Percentiles rank a stretch among this genome's conserved stretches.
Evolutionary conservation across 2,888 invertebrate genomes (phyloP).

Genomic region (Phragmatobia fuliginosa): DNA sequence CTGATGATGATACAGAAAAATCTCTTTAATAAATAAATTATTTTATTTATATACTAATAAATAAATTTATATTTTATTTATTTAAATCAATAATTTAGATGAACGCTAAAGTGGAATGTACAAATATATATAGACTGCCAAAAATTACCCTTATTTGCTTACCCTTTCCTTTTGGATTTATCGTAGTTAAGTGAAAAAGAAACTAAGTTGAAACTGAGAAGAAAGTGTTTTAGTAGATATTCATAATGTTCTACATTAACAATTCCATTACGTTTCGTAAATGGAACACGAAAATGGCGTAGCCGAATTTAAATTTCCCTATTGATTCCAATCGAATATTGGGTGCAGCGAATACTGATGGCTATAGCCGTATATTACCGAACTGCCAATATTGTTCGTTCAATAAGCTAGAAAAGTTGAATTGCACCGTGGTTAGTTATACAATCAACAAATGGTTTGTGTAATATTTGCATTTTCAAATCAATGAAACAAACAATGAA

Average conservation of each 20-base stretch:
- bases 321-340: constrained; percentile 30
- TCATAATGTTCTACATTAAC: constrained; percentile 9
- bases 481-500: not conserved
- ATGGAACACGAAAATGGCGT: constrained; percentile 26
- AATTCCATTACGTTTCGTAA: constrained; percentile 9
- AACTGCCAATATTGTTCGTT: constrained; percentile 16
- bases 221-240: not conserved
- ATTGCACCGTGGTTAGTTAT: not conserved
- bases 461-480: not conserved
- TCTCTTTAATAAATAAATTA: too few relatives aligned
- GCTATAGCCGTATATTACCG: constrained; percentile 17
- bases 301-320: constrained; percentile 31
- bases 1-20: too few relatives aligned
- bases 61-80: too few relatives aligned
- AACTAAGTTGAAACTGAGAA: too few relatives aligned
- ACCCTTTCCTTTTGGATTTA: too few relatives aligned
- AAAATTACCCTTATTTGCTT: too few relatives aligned
- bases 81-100: too few relatives aligned
- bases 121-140: too few relatives aligned
- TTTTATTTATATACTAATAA: too few relatives aligned
- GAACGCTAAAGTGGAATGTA: too few relatives aligned
- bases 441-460: not conserved
- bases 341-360: constrained; percentile 23
- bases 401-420: constrained; percentile 17
- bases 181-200: too few relatives aligned